Conservation (phyloP, 2,888 invertebrate species). For the Oscheius sp. region DNA sequence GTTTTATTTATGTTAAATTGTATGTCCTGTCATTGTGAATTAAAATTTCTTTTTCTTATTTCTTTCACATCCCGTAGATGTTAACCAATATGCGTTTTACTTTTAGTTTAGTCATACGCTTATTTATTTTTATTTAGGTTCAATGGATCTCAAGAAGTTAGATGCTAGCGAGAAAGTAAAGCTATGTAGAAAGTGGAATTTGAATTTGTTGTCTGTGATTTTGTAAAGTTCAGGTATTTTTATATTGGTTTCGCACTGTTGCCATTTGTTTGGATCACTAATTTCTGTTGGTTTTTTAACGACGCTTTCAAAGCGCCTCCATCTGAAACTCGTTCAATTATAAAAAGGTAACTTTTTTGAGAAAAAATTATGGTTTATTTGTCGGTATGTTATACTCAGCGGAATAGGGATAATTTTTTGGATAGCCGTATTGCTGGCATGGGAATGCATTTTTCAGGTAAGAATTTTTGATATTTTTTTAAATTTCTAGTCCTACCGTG, state of each 20-base stretch:
- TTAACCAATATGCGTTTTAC: no score
- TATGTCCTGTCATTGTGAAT: not conserved
- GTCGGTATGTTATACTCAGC: constrained; percentile 39
- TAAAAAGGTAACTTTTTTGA: constrained; percentile 52
- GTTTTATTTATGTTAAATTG: not conserved
- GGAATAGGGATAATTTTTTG: constrained; percentile 47
- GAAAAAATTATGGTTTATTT: no score
- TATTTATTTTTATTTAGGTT: no score
- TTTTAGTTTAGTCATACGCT: no score
- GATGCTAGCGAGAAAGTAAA: constrained; percentile 44
- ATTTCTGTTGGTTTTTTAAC: constrained; percentile 54
- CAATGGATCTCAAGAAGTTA: constrained; percentile 52
- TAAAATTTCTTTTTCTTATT: not conserved
- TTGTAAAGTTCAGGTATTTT: constrained; percentile 46
- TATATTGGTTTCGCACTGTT: constrained; percentile 49
- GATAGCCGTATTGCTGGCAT: constrained; percentile 43
- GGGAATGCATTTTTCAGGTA: constrained; percentile 57
- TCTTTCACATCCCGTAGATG: not conserved
- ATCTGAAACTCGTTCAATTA: constrained; percentile 41
- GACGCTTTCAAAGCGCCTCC: constrained; percentile 52
- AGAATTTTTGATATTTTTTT: not conserved
- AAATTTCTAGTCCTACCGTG: constrained; percentile 50
- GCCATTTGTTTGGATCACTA: constrained; percentile 55
- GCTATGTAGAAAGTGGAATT: constrained; percentile 51
- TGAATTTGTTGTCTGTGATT: not conserved